Percentiles rank a stretch among this genome's conserved stretches.
Evolutionary conservation across 2,113 vertebrate species (phyloP).

Genomic region (Rhea pennata): DNA sequence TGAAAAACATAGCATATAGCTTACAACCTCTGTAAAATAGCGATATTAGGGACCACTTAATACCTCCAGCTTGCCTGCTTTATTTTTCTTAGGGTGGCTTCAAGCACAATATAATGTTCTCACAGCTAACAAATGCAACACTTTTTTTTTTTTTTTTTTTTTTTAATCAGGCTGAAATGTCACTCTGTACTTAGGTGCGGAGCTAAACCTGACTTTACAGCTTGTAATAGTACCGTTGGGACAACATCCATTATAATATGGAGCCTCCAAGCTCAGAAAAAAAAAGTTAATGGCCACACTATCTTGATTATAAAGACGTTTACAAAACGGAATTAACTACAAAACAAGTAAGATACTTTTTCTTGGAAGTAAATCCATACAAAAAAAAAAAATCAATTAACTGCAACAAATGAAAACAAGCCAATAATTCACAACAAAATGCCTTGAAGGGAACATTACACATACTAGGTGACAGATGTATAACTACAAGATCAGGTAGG

Average conservation of each 20-base stretch:
- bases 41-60: not conserved
- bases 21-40: not conserved
- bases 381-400: constrained; percentile 29
- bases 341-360: not conserved
- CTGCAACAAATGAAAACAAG: constrained; percentile 21
- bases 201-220: not conserved
- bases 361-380: constrained; percentile 17
- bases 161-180: not conserved
- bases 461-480: not conserved
- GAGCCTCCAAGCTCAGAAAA: not conserved
- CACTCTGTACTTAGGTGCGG: not conserved
- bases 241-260: constrained; percentile 16
- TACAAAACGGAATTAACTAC: constrained; percentile 51
- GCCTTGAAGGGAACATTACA: not conserved
- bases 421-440: not conserved
- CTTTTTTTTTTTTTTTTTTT: not conserved
- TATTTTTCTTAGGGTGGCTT: not conserved
- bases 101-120: not conserved
- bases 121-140: constrained; percentile 23
- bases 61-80: not conserved
- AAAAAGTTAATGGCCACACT: constrained; percentile 7
- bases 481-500: not conserved
- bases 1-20: not conserved
- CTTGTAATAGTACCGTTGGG: constrained; percentile 20
- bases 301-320: constrained; percentile 22